Base-by-base conservation (phyloP, 35 echinoderm and acorn worm genomes). In the Strongylocentrotus purpuratus region DNA sequence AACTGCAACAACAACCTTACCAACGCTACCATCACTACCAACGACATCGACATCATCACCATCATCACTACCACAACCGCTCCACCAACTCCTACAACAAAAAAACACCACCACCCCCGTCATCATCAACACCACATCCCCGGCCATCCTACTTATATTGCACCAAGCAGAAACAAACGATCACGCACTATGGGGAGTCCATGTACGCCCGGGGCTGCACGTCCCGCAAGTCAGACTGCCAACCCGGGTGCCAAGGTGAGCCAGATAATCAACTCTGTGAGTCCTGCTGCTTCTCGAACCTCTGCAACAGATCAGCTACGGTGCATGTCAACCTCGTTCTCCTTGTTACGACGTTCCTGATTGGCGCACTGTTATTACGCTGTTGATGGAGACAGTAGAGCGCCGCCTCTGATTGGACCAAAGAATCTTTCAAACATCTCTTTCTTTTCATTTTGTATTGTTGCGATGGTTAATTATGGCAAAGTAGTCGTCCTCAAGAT, bases 121-220 rank as follows among this genome's bases (percentile, higher is more conserved):
- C 14, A 0, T 6, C 47, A 93, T 2, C 47, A 58, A 5, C 31
- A 12, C 91, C 91, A 50, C 46, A 2, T 0, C 13, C 46, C 46
- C 45, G 11, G 14, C 46, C 45, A 31, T n/a, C 91, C 28, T 48
- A 17, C 46, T 31, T n/a, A 18, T 28, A 31, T 46, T 5, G 32
- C 46, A 93, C 20, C 91, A 0, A 58, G 48, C 91, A 93, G 91
- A 93, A 58, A 55, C 91, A 93, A 58, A 58, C 13, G 33, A 58
- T 93, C 4, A 93, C n/a, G 4, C 45, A 93, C 48, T 93, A 50
- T 14, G 91, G 91, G n/a, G 6, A 48, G 46, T 9, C n/a, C 33
- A 25, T 28, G 0, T 93, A 93, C 20, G 10, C 91, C 20, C 0
- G 91, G 31, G 91, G 91, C 45, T 93, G 91, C 46, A 93, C 32